Evolutionary conservation across 2,113 vertebrate genomes (phyloP).

Genomic region (Psammodynastes pulverulentus): DNA sequence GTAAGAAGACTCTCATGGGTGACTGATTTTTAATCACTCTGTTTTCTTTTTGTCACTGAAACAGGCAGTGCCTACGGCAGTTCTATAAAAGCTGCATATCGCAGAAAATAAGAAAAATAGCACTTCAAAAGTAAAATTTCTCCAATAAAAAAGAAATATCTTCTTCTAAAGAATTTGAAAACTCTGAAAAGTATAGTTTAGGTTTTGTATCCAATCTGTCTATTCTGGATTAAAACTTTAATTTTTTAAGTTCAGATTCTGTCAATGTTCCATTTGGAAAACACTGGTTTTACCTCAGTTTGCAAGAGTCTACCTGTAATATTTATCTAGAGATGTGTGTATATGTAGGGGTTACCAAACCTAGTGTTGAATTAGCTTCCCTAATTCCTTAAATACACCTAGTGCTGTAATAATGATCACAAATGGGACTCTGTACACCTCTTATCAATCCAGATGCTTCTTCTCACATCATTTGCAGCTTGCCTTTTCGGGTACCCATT

Average conservation of each 20-base stretch:
- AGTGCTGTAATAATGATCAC: background rate
- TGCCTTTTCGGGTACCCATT: background rate
- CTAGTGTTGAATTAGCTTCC: background rate
- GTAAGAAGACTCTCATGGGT: background rate
- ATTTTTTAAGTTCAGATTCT: background rate
- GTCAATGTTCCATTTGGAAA: background rate
- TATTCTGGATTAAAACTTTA: background rate
- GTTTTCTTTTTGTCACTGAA: background rate
- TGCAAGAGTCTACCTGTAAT: background rate
- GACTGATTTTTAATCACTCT: background rate
- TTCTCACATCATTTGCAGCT: background rate
- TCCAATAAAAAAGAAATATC: background rate
- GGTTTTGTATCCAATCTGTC: background rate
- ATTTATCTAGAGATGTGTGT: background rate
- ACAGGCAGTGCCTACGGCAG: background rate
- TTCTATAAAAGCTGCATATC: background rate
- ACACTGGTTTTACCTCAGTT: background rate
- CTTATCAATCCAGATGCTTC: background rate
- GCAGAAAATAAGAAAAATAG: background rate
- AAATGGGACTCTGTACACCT: background rate
- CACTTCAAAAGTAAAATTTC: background rate
- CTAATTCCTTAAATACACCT: background rate
- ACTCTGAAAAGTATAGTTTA: background rate
- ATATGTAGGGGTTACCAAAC: background rate
- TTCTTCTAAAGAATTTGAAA: background rate